Evolutionary conservation across 2,888 invertebrate species (phyloP), one percentile per base, ranked within the genome.

Genomic region (Marasmarcha lunaedactyla): DNA sequence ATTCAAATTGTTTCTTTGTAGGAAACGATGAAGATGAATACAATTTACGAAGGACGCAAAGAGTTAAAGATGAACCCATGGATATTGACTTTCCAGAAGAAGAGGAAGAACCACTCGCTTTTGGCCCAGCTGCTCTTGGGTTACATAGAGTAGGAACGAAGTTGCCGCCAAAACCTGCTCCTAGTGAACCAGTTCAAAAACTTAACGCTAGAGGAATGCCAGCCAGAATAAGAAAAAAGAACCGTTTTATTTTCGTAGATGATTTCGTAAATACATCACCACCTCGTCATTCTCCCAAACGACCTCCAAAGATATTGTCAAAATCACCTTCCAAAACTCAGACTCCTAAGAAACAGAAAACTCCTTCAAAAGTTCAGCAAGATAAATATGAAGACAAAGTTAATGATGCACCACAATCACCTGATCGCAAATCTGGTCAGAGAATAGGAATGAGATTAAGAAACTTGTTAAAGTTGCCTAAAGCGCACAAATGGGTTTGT

Each of bases 401-500:
- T 58, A 79, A 52, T 59, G 67, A 40, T 45, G 55, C 15, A 59
- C 77, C 45, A 54, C 79, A 70, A 62, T 86, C 90, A 12, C 90
- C 92, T 12, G 95, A 96, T 66, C 89, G 93, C 44, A 92, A 91
- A 64, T 88, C 92, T 50, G 95, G 96, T 0, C 96, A 97, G 58
- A 88, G 92, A 55, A 94, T 97, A 53, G 97, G 97, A 1, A 88
- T 94, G 79, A 85, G 95, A 48, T 78, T 96, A 43, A 85, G 95
- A 48, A 99, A 99, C 79, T 86, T 99, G 20, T 84, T 99, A 2
- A 98, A 98, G 76, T 78, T 99, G 47, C 98, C 99, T 1, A 98
- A 98, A 83, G 98, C 98, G 2, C 97, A 98, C 67, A 97, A 96
- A 76, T 98, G 98, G 97, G 98, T 98, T 6, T 98, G 97, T 71